Evolutionary conservation across 1,140 invertebrate species (phyloP).

Genomic region (Mamestra configurata): DNA sequence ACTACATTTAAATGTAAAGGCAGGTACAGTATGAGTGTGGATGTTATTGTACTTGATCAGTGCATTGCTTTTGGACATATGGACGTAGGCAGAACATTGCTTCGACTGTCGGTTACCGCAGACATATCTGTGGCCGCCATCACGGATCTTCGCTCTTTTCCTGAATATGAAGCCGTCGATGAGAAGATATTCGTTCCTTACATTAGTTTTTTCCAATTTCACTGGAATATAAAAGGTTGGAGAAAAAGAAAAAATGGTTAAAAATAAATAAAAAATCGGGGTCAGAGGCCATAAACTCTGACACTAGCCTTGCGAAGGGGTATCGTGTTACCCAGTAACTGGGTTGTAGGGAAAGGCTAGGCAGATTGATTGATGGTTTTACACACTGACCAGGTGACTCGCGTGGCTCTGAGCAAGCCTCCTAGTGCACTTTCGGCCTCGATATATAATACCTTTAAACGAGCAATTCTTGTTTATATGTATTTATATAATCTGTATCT

Average conservation of each 20-base stretch:
- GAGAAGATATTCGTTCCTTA: slow-evolving; percentile 46
- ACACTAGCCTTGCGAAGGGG: no score
- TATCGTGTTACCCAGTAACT: no score
- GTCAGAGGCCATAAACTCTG: no score
- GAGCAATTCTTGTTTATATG: no score
- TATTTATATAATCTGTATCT: no score
- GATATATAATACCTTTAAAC: no score
- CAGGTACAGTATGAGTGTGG: slow-evolving; percentile 51
- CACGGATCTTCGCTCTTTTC: slow-evolving; percentile 46
- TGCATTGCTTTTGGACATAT: slow-evolving; percentile 50
- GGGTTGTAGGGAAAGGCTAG: no score
- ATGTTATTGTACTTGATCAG: slow-evolving; percentile 44
- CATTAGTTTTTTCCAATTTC: slow-evolving; percentile 43
- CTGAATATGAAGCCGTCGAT: slow-evolving; percentile 51
- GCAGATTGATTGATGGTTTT: no score
- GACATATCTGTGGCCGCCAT: slow-evolving; percentile 51
- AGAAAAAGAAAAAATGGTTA: not conserved
- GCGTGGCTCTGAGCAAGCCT: no score
- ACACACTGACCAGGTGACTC: no score
- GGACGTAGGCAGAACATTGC: slow-evolving; percentile 53
- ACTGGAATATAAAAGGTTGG: slow-evolving; percentile 40
- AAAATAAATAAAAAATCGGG: not conserved
- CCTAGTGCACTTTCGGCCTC: no score
- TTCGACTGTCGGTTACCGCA: slow-evolving; percentile 54
- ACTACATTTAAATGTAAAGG: slow-evolving; percentile 6